A percentile compares a stretch with the other conserved stretches of the same genome.
Evolutionary conservation across 1,140 invertebrate genomes (phyloP).

Genomic region (Drosophila pandora): DNA sequence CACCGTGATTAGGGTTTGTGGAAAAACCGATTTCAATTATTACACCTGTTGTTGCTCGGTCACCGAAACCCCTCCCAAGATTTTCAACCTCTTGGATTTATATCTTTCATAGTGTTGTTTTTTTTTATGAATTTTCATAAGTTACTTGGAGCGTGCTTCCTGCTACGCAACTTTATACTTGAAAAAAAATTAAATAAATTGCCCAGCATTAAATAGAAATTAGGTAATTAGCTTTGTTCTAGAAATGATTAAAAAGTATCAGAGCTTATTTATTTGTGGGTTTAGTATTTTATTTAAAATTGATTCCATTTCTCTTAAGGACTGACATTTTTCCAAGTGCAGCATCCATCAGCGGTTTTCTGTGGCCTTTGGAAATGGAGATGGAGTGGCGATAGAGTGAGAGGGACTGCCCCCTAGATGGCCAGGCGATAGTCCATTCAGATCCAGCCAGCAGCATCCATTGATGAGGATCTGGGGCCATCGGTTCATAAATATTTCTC

Average conservation of each 20-base stretch:
- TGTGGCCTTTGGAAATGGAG: slow-evolving; percentile 33
- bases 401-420: slow-evolving; percentile 52
- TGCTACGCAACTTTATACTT: slow-evolving; percentile 53
- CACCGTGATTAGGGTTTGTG: slow-evolving; percentile 73
- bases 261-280: not conserved
- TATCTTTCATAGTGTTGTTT: slow-evolving; percentile 11
- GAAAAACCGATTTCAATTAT: slow-evolving; percentile 75
- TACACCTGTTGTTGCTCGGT: slow-evolving; percentile 69
- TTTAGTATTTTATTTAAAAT: not conserved
- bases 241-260: not conserved
- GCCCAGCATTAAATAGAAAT: not conserved
- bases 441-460: slow-evolving; percentile 40
- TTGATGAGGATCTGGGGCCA: slow-evolving; percentile 66
- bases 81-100: slow-evolving; percentile 26
- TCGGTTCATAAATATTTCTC: slow-evolving; percentile 79
- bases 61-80: slow-evolving; percentile 47
- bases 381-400: slow-evolving; percentile 26
- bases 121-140: slow-evolving; percentile 55
- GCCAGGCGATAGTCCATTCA: slow-evolving; percentile 41
- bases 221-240: not conserved
- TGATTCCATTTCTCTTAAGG: too few relatives aligned
- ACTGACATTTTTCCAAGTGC: slow-evolving; percentile 11
- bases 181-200: slow-evolving; percentile 4
- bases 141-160: slow-evolving; percentile 74
- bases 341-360: slow-evolving; percentile 14